A percentile compares a stretch with the other conserved stretches of the same genome.
Conservation (phyloP, 2,888 invertebrate species). For the Euplagia quadripunctaria region DNA sequence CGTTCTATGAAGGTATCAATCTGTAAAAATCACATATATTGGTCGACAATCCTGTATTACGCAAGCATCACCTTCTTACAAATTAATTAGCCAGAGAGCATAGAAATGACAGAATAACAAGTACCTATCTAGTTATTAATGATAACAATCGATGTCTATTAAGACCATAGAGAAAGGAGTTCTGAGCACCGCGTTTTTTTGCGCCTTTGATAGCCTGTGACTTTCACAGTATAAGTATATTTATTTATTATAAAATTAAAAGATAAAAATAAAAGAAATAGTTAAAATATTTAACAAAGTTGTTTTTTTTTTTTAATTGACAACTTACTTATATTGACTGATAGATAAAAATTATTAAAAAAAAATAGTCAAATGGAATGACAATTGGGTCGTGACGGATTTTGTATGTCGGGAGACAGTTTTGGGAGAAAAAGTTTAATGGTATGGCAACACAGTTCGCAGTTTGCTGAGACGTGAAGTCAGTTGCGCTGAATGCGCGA, state of each 20-base stretch:
- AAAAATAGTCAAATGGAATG: background rate
- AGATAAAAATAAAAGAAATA: background rate
- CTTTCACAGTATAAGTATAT: too few species aligned
- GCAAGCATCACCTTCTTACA: background rate
- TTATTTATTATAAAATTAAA: too few species aligned
- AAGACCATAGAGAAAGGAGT: background rate
- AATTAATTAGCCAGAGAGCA: background rate
- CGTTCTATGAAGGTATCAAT: too few species aligned
- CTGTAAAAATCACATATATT: background rate
- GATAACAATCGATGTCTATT: background rate
- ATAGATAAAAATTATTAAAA: background rate
- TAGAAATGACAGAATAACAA: background rate
- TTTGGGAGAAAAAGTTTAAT: background rate
- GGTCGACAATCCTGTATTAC: background rate
- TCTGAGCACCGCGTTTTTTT: background rate
- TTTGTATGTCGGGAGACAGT: background rate
- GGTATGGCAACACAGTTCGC: background rate
- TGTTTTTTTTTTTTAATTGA: background rate
- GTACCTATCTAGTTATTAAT: background rate
- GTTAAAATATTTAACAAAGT: background rate
- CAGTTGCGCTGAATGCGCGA: conserved; percentile 9
- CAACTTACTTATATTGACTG: background rate
- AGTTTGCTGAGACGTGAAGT: background rate
- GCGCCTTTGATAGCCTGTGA: background rate
- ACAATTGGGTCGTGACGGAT: background rate